Conservation (phyloP, 1,140 invertebrate genomes). For the Megalopta genalis region DNA sequence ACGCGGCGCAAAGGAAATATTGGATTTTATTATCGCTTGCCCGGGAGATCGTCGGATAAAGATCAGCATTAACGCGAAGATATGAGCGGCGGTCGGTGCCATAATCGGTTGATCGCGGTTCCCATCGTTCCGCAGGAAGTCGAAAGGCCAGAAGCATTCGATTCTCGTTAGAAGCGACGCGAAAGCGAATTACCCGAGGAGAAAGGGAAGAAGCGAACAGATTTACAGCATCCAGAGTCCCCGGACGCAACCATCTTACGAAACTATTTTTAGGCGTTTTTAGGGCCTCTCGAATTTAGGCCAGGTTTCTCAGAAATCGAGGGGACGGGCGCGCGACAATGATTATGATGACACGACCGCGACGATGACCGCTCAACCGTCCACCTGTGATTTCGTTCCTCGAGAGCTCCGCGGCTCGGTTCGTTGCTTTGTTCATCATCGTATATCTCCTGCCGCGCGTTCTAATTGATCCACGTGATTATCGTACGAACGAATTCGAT, state of each 20-base stretch:
- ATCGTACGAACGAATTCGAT: too few relatives aligned
- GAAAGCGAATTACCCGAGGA: constrained; percentile 25
- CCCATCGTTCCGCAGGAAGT: not conserved
- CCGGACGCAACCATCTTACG: constrained; percentile 47
- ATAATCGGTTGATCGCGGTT: not conserved
- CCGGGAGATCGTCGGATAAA: too few relatives aligned
- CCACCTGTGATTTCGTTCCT: not conserved
- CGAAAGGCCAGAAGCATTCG: constrained; percentile 11
- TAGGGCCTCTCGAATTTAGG: constrained; percentile 51
- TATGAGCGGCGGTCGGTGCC: not conserved
- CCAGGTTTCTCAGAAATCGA: constrained; percentile 48
- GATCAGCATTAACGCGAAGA: too few relatives aligned
- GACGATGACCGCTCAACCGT: constrained; percentile 24
- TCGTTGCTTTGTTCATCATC: not conserved
- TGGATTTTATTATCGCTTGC: too few relatives aligned
- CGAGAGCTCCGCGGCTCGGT: not conserved
- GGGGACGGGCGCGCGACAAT: constrained; percentile 33
- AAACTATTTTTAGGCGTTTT: constrained; percentile 52
- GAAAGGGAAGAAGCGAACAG: constrained; percentile 40
- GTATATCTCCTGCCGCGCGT: too few relatives aligned
- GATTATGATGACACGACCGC: constrained; percentile 23
- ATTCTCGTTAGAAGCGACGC: constrained; percentile 33
- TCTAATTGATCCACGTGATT: too few relatives aligned
- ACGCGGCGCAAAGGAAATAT: too few relatives aligned
- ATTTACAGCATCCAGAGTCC: constrained; percentile 45